A percentile compares a stretch with the other conserved stretches of the same genome.
Conservation (phyloP, 2,113 vertebrate genomes). For the Perca flavescens region DNA sequence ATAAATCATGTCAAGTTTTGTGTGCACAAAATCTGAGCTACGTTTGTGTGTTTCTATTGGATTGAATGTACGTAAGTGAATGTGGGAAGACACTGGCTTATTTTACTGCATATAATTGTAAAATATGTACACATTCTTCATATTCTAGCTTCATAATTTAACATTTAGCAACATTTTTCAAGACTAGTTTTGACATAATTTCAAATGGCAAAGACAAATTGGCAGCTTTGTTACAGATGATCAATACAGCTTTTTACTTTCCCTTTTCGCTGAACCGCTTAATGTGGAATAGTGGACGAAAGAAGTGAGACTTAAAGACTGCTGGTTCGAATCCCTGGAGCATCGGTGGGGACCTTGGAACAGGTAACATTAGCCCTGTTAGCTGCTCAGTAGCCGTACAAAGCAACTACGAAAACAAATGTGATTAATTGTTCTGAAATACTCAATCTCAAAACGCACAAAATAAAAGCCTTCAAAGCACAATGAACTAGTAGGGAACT, state of each 20-base stretch:
- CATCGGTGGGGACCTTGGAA: background rate
- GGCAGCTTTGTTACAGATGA: slow-evolving; percentile 35
- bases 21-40: slow-evolving; percentile 45
- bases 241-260: slow-evolving; percentile 21
- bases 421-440: too few relatives aligned
- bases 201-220: slow-evolving; percentile 53
- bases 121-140: slow-evolving; percentile 70
- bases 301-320: background rate
- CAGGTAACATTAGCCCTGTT: background rate
- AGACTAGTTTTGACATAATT: slow-evolving; percentile 40
- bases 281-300: background rate
- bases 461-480: background rate
- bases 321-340: slow-evolving; percentile 12
- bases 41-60: slow-evolving; percentile 19
- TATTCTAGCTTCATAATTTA: slow-evolving; percentile 78
- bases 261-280: slow-evolving; percentile 21
- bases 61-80: slow-evolving; percentile 34
- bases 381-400: too few relatives aligned
- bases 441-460: too few relatives aligned
- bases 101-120: slow-evolving; percentile 60
- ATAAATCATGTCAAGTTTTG: slow-evolving; percentile 13
- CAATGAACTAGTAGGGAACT: background rate
- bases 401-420: too few relatives aligned
- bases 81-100: slow-evolving; percentile 30
- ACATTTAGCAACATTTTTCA: slow-evolving; percentile 58